These are phyloP conservation scores for Orthosia gracilis DNA, from an alignment of 2,888 invertebrate genomes.

Conservation along the genomic window DNA sequence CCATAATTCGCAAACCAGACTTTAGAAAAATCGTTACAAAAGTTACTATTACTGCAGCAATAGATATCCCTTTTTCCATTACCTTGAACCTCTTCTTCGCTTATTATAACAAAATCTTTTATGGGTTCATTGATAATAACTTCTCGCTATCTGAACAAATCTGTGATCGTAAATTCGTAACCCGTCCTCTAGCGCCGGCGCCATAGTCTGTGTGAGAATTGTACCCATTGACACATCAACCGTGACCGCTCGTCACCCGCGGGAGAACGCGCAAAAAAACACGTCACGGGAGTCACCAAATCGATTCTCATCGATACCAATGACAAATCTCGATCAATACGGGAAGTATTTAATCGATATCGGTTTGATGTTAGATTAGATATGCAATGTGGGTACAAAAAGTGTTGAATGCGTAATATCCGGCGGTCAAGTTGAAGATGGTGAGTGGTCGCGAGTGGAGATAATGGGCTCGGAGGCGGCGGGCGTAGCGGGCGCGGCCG, in stretches of 20 bases:
- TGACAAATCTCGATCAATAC: conserved; percentile 73
- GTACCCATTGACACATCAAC: conserved; percentile 78
- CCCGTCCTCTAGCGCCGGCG: conserved; percentile 70
- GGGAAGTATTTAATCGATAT: conserved; percentile 47
- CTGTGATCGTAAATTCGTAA: conserved; percentile 53
- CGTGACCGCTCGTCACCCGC: conserved; percentile 75
- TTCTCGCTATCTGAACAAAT: conserved; percentile 40
- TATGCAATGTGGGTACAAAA: conserved; percentile 61
- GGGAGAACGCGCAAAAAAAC: conserved; percentile 80
- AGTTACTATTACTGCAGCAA: background rate
- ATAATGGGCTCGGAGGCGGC: conserved; percentile 53
- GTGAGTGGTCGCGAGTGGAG: conserved; percentile 60
- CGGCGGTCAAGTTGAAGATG: conserved; percentile 55
- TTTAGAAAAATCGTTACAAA: too few species aligned
- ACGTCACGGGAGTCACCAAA: conserved; percentile 83
- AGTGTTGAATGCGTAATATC: conserved; percentile 64
- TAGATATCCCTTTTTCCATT: conserved; percentile 6
- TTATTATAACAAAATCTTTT: conserved; percentile 21
- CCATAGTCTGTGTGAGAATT: conserved; percentile 76
- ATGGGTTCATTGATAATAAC: conserved; percentile 38
- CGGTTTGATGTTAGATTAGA: conserved; percentile 56
- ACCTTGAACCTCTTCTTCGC: conserved; percentile 5
- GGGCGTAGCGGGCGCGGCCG: conserved; percentile 16
- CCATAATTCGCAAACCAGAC: too few species aligned
- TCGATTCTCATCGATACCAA: conserved; percentile 82